These are phyloP conservation scores for Vimba vimba DNA, from an alignment of 2,113 vertebrate species.

Conservation along the genomic window DNA sequence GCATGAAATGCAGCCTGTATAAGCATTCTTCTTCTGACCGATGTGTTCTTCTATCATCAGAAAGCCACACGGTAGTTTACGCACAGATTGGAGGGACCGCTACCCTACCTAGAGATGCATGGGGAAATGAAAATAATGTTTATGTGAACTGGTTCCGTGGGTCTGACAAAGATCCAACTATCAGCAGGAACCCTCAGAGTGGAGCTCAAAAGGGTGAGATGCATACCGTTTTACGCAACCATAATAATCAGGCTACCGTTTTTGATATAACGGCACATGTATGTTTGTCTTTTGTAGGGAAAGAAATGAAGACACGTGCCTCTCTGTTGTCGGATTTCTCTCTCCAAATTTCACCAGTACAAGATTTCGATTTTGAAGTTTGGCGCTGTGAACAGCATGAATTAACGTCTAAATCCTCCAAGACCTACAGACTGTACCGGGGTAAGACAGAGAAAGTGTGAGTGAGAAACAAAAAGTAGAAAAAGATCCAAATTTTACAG, in stretches of 20 bases:
- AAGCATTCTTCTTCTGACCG: slow-evolving; percentile 13
- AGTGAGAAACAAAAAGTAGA: background rate
- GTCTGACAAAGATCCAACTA: accelerated
- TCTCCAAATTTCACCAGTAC: slow-evolving; percentile 59
- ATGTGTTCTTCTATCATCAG: slow-evolving; percentile 32
- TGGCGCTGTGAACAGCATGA: slow-evolving; percentile 37
- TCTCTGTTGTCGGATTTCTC: accelerated
- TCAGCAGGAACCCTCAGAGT: background rate
- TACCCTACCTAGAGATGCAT: background rate
- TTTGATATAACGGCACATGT: background rate
- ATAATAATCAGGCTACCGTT: background rate
- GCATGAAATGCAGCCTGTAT: background rate
- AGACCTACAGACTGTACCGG: slow-evolving; percentile 30
- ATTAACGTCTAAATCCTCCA: accelerated
- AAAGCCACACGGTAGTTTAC: slow-evolving; percentile 52
- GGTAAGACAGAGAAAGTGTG: slow-evolving; percentile 57
- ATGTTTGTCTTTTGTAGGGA: background rate
- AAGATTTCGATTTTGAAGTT: slow-evolving; percentile 49
- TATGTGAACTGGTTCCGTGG: slow-evolving; percentile 59
- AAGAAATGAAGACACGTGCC: accelerated
- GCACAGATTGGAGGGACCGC: slow-evolving; percentile 45
- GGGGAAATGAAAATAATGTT: accelerated
- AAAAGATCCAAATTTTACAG: background rate
- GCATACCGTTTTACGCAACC: background rate
- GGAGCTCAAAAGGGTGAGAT: background rate